Percentiles rank a stretch among this genome's conserved stretches.
phyloP scores from a whole-genome alignment of 2,888 invertebrate species.

The Volucella bombylans region DNA sequence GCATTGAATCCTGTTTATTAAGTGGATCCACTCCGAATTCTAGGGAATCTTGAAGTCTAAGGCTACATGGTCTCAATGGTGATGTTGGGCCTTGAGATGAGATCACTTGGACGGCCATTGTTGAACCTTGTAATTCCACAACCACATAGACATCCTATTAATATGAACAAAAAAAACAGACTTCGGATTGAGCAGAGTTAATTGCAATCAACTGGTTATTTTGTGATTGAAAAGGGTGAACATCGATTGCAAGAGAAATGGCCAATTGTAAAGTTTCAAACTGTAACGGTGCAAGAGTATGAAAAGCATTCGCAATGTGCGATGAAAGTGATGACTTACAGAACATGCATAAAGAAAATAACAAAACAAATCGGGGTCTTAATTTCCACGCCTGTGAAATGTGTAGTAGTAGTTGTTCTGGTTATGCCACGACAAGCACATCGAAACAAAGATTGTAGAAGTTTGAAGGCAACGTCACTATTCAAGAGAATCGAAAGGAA shows the following conservation, averaged over 20 bases:
- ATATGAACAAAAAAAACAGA: conserved; percentile 71
- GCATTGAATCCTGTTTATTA: conserved; percentile 82
- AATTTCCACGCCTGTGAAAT: too few species aligned
- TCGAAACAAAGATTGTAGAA: too few species aligned
- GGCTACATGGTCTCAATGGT: conserved; percentile 82
- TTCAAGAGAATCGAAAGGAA: too few species aligned
- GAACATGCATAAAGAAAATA: neutral
- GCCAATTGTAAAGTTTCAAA: neutral
- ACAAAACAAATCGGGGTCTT: neutral
- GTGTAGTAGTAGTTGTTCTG: too few species aligned
- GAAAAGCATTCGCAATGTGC: conserved; percentile 11
- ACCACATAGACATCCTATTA: conserved; percentile 90
- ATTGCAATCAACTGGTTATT: neutral
- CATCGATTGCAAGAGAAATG: conserved; percentile 1
- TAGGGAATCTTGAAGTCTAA: conserved; percentile 85
- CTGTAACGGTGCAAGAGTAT: conserved; percentile 24
- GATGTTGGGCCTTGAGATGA: conserved; percentile 84
- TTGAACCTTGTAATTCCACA: conserved; percentile 91
- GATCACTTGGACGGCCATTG: conserved; percentile 89
- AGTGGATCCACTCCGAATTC: conserved; percentile 85
- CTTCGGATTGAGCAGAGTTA: neutral
- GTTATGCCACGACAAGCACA: too few species aligned
- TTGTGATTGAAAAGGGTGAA: neutral
- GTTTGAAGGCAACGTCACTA: too few species aligned
- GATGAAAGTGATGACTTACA: conserved; percentile 8